phyloP scores from a whole-genome alignment of 2,888 invertebrate species.

The Leptopilina drosophilae region DNA sequence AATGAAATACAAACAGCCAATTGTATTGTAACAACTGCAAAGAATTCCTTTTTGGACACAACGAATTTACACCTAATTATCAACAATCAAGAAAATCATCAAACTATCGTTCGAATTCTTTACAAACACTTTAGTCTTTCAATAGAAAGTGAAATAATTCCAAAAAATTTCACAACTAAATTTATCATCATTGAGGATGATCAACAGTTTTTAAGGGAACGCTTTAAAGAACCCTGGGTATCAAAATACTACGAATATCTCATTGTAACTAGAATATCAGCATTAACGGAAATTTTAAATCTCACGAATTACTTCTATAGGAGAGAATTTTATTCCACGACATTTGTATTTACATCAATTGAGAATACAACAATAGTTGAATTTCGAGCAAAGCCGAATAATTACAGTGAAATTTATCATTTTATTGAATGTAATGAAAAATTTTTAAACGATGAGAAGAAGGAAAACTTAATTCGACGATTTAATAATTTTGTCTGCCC shows the following conservation, averaged over 20 bases:
- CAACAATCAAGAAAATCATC: neutral
- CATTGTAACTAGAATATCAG: neutral
- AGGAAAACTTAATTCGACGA: neutral
- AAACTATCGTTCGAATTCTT: neutral
- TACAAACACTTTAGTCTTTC: neutral
- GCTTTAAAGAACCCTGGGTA: neutral
- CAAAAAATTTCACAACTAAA: neutral
- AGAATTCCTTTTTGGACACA: neutral
- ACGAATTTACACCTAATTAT: neutral
- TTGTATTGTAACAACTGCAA: neutral
- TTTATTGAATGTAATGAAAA: neutral
- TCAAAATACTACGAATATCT: conserved; percentile 2
- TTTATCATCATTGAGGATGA: neutral
- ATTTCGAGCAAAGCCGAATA: neutral
- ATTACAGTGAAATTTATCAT: neutral
- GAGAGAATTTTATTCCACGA: neutral
- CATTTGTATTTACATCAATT: neutral
- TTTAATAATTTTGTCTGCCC: conserved; percentile 1
- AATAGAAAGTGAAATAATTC: neutral
- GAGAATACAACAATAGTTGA: neutral
- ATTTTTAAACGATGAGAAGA: neutral
- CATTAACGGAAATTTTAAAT: neutral
- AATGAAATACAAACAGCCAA: neutral
- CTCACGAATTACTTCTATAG: neutral
- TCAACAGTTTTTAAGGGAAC: neutral